These are phyloP conservation scores for Mellilla xanthometata DNA, from an alignment of 2,888 invertebrate species.

Conservation along the genomic window DNA sequence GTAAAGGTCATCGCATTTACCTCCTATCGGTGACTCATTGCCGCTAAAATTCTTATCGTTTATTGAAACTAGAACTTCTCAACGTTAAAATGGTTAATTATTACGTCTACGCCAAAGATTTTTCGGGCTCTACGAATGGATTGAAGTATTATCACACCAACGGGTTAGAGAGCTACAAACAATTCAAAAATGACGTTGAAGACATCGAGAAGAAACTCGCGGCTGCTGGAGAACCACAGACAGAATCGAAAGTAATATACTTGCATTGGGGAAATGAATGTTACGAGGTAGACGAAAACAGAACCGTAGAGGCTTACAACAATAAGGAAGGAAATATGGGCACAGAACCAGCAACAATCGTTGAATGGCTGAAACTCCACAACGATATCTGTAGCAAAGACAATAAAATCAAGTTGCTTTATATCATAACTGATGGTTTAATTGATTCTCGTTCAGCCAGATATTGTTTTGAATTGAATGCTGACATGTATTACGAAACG, in stretches of 20 bases:
- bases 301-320: neutral
- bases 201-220: constrained; percentile 27
- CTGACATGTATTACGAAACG: constrained; percentile 37
- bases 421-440: constrained; percentile 37
- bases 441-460: constrained; percentile 9
- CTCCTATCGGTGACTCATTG: no score
- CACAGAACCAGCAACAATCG: constrained; percentile 23
- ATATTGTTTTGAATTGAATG: constrained; percentile 32
- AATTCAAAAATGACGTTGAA: constrained; percentile 35
- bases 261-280: constrained; percentile 42
- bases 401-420: constrained; percentile 26
- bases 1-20: no score
- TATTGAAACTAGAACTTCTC: no score
- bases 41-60: no score
- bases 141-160: constrained; percentile 31
- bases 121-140: no score
- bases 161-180: constrained; percentile 33
- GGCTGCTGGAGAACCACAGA: constrained; percentile 17
- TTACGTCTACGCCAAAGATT: no score
- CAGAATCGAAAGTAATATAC: constrained; percentile 36
- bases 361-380: no score
- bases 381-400: constrained; percentile 16
- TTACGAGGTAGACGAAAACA: constrained; percentile 34
- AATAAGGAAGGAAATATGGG: constrained; percentile 3
- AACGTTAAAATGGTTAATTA: no score